These are phyloP conservation scores for Serrognathus titanus DNA, from an alignment of 2,888 invertebrate genomes.

Conservation along the genomic window DNA sequence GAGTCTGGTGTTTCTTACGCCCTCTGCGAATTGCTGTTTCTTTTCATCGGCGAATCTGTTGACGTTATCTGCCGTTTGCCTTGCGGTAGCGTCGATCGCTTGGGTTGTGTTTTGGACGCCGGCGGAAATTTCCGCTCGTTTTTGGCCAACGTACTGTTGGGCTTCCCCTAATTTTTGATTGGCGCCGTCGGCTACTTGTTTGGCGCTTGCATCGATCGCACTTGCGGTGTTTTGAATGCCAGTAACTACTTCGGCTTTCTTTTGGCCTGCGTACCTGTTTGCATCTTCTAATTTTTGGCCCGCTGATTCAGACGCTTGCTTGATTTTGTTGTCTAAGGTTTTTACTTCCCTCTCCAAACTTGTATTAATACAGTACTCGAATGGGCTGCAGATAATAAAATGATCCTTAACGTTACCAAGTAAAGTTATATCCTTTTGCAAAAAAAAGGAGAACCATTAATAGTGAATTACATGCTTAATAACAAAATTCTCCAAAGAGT, in stretches of 20 bases:
- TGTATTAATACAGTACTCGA: too few relatives aligned
- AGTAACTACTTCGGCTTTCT: constrained; percentile 8
- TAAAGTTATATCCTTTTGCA: too few relatives aligned
- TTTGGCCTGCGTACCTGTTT: constrained; percentile 20
- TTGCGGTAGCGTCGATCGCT: constrained; percentile 39
- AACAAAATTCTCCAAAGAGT: too few relatives aligned
- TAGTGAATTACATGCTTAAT: too few relatives aligned
- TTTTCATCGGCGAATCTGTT: constrained; percentile 18
- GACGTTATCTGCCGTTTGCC: constrained; percentile 19
- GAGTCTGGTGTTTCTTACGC: constrained; percentile 14
- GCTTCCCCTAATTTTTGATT: constrained; percentile 16
- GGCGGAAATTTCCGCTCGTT: not conserved
- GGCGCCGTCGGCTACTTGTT: constrained; percentile 10
- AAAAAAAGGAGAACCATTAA: too few relatives aligned
- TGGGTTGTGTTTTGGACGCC: constrained; percentile 2
- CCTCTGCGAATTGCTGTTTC: constrained; percentile 15
- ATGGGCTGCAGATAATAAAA: too few relatives aligned
- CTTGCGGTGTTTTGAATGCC: constrained; percentile 10
- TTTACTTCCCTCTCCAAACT: too few relatives aligned
- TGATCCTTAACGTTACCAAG: too few relatives aligned
- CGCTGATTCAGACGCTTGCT: constrained; percentile 25
- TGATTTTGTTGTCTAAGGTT: constrained; percentile 41
- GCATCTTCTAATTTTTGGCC: constrained; percentile 21
- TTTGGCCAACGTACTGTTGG: constrained; percentile 12
- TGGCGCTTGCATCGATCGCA: constrained; percentile 10